phyloP scores from a whole-genome alignment of 2,113 vertebrate species.

The Oreochromis tanganicae region DNA sequence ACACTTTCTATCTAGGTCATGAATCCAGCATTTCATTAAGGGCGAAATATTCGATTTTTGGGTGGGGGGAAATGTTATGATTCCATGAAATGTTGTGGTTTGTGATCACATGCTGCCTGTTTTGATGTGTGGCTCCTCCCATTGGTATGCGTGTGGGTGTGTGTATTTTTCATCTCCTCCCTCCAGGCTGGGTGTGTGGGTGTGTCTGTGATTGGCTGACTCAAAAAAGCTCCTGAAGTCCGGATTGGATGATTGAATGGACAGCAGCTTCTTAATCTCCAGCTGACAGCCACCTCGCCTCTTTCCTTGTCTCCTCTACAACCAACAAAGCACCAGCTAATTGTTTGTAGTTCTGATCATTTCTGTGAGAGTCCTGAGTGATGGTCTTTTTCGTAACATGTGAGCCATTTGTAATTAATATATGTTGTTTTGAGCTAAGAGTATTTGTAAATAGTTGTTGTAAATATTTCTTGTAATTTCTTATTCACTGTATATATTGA shows the following conservation, averaged over 20 bases:
- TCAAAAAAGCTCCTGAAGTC: background rate
- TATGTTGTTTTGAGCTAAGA: background rate
- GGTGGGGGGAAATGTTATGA: background rate
- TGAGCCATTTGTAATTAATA: background rate
- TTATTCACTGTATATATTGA: background rate
- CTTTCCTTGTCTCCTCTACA: background rate
- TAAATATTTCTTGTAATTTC: background rate
- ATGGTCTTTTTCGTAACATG: background rate
- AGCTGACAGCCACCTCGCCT: background rate
- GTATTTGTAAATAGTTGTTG: background rate
- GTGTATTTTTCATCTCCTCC: background rate
- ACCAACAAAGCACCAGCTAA: background rate
- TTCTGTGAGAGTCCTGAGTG: background rate
- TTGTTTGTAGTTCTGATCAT: background rate
- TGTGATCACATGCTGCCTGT: background rate
- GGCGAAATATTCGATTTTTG: background rate
- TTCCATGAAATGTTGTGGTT: background rate
- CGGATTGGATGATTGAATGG: background rate
- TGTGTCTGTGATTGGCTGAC: background rate
- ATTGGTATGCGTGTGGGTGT: background rate
- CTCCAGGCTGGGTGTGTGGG: background rate
- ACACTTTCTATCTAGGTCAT: too few relatives aligned
- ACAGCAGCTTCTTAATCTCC: background rate
- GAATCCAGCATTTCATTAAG: background rate
- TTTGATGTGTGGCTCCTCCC: background rate